phyloP scores from a whole-genome alignment of 2,888 invertebrate genomes.

The Cephonodes hylas region DNA sequence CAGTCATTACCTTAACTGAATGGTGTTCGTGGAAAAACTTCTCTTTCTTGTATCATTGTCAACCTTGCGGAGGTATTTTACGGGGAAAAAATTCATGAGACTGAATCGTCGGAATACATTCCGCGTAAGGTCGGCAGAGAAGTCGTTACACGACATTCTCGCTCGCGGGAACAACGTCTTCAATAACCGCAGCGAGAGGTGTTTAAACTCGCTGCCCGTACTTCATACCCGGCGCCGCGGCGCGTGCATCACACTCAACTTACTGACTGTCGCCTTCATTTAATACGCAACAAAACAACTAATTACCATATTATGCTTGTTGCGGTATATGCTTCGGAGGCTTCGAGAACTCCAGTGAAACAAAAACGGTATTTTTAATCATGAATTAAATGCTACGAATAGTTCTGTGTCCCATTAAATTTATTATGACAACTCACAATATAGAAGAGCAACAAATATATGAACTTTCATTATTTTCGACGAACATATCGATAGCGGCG shows the following conservation, averaged over 20 bases:
- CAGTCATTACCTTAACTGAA: constrained; percentile 42
- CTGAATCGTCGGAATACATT: constrained; percentile 43
- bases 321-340: too few relatives aligned
- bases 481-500: too few relatives aligned
- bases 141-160: constrained; percentile 28
- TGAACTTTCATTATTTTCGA: too few relatives aligned
- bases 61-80: constrained; percentile 51
- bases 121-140: constrained; percentile 29
- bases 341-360: too few relatives aligned
- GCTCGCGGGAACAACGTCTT: constrained; percentile 26
- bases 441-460: too few relatives aligned
- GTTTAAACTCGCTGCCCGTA: not conserved
- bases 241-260: not conserved
- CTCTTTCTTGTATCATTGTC: constrained; percentile 53
- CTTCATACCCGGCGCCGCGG: not conserved
- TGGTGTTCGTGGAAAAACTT: constrained; percentile 43
- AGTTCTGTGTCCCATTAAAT: too few relatives aligned
- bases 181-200: constrained; percentile 3
- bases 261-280: not conserved
- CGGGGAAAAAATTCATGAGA: constrained; percentile 54
- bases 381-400: too few relatives aligned
- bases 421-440: too few relatives aligned
- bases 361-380: too few relatives aligned
- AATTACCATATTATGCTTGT: not conserved
- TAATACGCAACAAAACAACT: not conserved